Conservation (phyloP, 2,888 invertebrate genomes). For the Drosophila hamatofila region DNA sequence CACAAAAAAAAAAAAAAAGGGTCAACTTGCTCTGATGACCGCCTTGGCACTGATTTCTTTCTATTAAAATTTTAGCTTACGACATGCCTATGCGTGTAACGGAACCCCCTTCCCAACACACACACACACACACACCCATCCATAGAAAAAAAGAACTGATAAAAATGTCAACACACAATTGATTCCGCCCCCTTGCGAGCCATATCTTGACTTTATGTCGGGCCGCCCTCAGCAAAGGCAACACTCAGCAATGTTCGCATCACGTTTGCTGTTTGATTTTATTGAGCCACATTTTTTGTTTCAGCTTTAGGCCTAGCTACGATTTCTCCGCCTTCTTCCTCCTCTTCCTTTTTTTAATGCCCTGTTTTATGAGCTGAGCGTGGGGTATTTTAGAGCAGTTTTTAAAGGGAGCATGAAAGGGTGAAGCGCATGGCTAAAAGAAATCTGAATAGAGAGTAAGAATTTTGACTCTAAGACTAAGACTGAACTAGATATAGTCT, state of each 20-base stretch:
- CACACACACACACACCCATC: conserved; percentile 11
- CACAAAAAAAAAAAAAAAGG: conserved; percentile 53
- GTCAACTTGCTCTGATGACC: conserved; percentile 61
- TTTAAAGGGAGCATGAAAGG: background rate
- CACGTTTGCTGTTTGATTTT: conserved; percentile 80
- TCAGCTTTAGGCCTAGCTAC: conserved; percentile 29
- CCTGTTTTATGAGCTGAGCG: conserved; percentile 3
- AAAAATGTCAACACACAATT: conserved; percentile 80
- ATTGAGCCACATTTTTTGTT: conserved; percentile 74
- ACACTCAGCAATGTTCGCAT: conserved; percentile 49
- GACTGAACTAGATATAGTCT: too few species aligned
- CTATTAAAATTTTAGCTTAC: conserved; percentile 67
- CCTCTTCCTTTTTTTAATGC: conserved; percentile 25
- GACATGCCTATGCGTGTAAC: conserved; percentile 66
- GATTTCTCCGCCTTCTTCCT: background rate
- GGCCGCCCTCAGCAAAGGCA: conserved; percentile 16
- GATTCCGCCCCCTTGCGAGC: conserved; percentile 58
- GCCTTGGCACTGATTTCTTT: conserved; percentile 70
- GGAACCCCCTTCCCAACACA: background rate
- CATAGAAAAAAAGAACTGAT: conserved; percentile 56
- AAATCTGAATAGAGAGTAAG: background rate
- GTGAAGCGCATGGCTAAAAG: background rate
- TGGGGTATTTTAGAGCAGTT: conserved; percentile 2
- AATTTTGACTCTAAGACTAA: background rate
- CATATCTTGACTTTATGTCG: background rate